phyloP scores from a whole-genome alignment of 2,113 vertebrate genomes.

The Corythoichthys intestinalis region DNA sequence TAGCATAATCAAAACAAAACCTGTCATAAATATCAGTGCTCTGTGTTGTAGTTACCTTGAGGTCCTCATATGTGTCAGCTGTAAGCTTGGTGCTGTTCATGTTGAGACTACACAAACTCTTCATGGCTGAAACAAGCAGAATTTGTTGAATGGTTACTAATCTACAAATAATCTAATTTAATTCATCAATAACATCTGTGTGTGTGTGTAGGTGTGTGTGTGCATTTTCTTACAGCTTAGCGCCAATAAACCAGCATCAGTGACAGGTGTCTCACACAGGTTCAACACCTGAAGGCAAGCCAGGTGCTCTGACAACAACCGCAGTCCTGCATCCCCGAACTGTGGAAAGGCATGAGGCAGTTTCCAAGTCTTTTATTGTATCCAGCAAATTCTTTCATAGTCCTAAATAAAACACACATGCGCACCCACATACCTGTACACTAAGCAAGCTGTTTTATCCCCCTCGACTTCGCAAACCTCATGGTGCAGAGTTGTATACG shows the following conservation, averaged over 20 bases:
- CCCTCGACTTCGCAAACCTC: too few species aligned
- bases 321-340: constrained; percentile 94
- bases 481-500: background rate
- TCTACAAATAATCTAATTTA: background rate
- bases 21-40: background rate
- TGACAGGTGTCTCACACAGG: constrained; percentile 96
- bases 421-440: background rate
- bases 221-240: constrained; percentile 86
- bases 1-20: too few species aligned
- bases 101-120: constrained; percentile 97
- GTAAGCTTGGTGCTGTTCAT: constrained; percentile 99
- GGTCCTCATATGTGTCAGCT: constrained; percentile 97
- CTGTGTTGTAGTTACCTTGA: constrained; percentile 79
- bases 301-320: constrained; percentile 95
- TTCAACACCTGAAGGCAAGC: constrained; percentile 97
- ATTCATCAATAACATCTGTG: background rate
- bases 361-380: background rate
- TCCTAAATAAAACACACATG: background rate
- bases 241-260: constrained; percentile 90
- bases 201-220: background rate
- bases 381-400: background rate
- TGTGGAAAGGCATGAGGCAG: constrained; percentile 34
- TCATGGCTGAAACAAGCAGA: constrained; percentile 82
- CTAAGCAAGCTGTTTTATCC: background rate
- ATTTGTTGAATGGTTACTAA: background rate